Percentiles rank a stretch among this genome's conserved stretches.
These are phyloP conservation scores for Phasia obesa DNA, from an alignment of 2,888 invertebrate genomes.

Conservation along the genomic window DNA sequence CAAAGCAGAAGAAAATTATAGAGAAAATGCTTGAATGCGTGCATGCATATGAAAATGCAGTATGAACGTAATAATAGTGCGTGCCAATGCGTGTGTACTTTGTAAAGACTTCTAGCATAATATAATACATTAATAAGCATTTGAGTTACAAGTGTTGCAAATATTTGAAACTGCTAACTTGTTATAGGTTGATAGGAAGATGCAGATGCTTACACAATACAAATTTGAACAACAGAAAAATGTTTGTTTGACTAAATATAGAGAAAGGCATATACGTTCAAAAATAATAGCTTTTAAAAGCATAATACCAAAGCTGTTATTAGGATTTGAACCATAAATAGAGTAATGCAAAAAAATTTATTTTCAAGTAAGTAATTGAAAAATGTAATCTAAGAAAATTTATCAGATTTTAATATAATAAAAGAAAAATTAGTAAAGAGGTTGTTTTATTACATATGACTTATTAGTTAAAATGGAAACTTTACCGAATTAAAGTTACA, in stretches of 20 bases:
- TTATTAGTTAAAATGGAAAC: no score
- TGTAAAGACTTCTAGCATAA: conserved; percentile 9
- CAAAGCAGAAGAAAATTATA: conserved; percentile 14
- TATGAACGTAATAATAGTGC: no score
- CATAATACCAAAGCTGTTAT: no score
- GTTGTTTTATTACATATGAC: no score
- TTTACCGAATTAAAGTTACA: no score
- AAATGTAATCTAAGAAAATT: no score
- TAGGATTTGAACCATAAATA: no score
- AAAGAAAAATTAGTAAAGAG: no score
- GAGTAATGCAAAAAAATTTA: no score
- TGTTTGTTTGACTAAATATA: neutral
- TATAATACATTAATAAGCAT: conserved; percentile 60
- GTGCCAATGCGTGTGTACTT: neutral
- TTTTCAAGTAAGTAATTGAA: no score
- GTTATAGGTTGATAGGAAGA: conserved; percentile 16
- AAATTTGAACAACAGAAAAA: neutral
- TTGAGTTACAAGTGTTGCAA: conserved; percentile 45
- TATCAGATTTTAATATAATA: no score
- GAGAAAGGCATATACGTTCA: neutral
- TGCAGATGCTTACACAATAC: conserved; percentile 28
- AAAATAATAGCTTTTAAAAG: no score
- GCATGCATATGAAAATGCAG: neutral
- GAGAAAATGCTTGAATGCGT: conserved; percentile 26
- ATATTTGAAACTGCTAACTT: conserved; percentile 41